Base-by-base conservation (phyloP, 2,113 vertebrate genomes). In the Onychorhynchus coronatus region DNA sequence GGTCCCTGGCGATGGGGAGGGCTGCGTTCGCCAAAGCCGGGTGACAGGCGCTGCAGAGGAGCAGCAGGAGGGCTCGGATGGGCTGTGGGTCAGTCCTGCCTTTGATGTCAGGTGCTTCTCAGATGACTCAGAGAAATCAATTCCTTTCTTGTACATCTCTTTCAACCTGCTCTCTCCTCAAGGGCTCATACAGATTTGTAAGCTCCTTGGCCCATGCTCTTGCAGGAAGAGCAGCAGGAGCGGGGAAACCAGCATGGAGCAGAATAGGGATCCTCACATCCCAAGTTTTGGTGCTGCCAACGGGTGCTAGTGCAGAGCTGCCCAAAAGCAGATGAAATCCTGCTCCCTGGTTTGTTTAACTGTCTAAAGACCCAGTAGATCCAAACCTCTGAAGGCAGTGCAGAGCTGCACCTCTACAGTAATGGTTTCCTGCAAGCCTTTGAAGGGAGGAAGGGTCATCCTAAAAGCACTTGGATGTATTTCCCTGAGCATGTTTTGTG, bases 401-500 rank as follows among this genome's bases (percentile, higher is more conserved):
- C 35, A 35, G 74, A 85, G 41, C 50, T 37, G 8, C 39, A 12
- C 8, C 44, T 27, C 35, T 19, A 2, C 8, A 1, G 0, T 18
- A 13, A 8, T 4, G 22, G 14, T 59, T 50, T 31, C 52, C 79
- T 77, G n/a, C 4, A 8, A 31, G 19, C 8, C 13, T 61, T 19
- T 46, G 41, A 6, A 5, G 39, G 0, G 1, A 79, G 61, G 39
- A 73, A 74, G 28, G 15, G 6, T 49, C 6, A 0, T 22, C 44
- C n/a, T 7, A 11, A 74, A 47, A 24, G 17, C 1, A 0, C 1
- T 2, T 30, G 44, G n/a, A 2, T 16, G 6, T 39, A 33, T 24
- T 80, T 31, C 5, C 37, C 5, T 15, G 12, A 3, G 10, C 41
- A 2, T 24, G 41, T 56, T 63, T 61, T 63, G 5, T 47, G 1